Conservation (phyloP, 1,140 invertebrate species). For the Calliopsis andreniformis region DNA sequence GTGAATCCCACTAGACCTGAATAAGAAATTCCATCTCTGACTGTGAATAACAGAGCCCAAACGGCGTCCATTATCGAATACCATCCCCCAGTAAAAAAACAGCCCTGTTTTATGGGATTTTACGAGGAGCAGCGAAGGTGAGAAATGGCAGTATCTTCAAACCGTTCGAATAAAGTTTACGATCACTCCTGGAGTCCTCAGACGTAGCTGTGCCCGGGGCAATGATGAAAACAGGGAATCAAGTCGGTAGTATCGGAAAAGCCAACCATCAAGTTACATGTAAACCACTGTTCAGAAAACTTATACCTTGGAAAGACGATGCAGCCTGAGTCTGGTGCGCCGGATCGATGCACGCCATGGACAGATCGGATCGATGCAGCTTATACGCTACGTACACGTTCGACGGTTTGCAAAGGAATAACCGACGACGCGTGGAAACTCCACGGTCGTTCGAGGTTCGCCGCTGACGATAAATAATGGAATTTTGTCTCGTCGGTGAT, state of each 20-base stretch:
- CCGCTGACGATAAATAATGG: conserved; percentile 35
- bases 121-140: neutral
- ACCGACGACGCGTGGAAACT: neutral
- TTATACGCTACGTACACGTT: conserved; percentile 12
- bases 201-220: neutral
- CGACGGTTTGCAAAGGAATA: conserved; percentile 4
- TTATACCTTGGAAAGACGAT: neutral
- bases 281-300: neutral
- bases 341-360: neutral
- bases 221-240: conserved; percentile 1
- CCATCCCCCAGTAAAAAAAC: neutral
- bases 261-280: no score
- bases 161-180: neutral
- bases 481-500: conserved; percentile 31
- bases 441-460: neutral
- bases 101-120: neutral
- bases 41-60: neutral
- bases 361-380: neutral
- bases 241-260: neutral
- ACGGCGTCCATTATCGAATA: neutral
- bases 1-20: no score
- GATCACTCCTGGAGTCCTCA: neutral
- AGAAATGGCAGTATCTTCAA: neutral
- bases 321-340: neutral
- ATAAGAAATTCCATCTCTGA: conserved; percentile 47